Percentiles rank a stretch among this genome's conserved stretches.
phyloP scores from a whole-genome alignment of 2,797 vertebrate species.

The Gobio occitaniae region DNA sequence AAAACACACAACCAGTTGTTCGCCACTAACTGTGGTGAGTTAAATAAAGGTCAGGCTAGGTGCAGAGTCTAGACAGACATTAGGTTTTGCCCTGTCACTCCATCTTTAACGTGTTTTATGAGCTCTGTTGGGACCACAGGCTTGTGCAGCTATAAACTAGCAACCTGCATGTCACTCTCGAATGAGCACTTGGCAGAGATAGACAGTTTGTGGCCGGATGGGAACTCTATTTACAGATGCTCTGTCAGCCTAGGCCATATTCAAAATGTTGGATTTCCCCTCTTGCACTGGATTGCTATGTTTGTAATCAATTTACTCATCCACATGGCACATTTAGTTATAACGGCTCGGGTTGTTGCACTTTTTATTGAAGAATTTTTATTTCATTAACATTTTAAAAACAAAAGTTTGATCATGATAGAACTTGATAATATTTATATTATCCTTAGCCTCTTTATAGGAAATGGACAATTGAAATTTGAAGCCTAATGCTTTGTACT shows the following conservation, averaged over 20 bases:
- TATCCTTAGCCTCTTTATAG: background rate
- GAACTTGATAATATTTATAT: background rate
- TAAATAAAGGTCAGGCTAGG: constrained; percentile 32
- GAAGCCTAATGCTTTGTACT: constrained; percentile 16
- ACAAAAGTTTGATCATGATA: background rate
- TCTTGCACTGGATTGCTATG: constrained; percentile 38
- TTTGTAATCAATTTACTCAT: constrained; percentile 38
- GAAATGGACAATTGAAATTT: background rate
- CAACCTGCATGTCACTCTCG: constrained; percentile 47
- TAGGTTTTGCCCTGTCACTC: constrained; percentile 40
- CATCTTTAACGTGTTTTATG: constrained; percentile 48
- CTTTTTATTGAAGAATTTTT: background rate
- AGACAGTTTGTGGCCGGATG: constrained; percentile 39
- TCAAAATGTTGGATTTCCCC: constrained; percentile 49
- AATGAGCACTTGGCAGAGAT: constrained; percentile 40
- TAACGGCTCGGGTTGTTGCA: background rate
- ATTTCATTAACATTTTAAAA: background rate
- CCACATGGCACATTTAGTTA: constrained; percentile 15
- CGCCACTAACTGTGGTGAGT: constrained; percentile 1
- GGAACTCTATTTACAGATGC: constrained; percentile 51
- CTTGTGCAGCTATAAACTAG: constrained; percentile 42
- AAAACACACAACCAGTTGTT: constrained; percentile 28
- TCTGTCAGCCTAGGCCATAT: constrained; percentile 44
- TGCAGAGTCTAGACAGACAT: constrained; percentile 44
- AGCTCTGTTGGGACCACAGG: constrained; percentile 33